Evolutionary conservation across 2,888 invertebrate genomes (phyloP).

Genomic region (Salpingus planirostris): DNA sequence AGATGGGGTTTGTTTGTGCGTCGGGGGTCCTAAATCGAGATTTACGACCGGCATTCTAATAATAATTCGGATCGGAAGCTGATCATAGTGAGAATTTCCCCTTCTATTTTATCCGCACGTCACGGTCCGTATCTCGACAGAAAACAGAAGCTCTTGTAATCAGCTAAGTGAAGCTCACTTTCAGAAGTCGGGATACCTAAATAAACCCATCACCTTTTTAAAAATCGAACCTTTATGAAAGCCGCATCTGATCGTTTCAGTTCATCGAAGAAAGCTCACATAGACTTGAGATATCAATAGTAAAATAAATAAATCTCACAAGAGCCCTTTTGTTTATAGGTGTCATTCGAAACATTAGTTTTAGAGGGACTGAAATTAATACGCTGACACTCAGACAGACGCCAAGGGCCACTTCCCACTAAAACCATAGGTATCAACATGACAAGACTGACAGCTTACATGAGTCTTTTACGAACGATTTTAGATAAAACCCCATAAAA

Average conservation of each 20-base stretch:
- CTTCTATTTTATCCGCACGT: constrained; percentile 19
- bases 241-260: not conserved
- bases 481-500: too few relatives aligned
- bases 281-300: too few relatives aligned
- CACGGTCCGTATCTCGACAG: constrained; percentile 25
- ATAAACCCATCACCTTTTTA: too few relatives aligned
- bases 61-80: constrained; percentile 14
- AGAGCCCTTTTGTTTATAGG: constrained; percentile 15
- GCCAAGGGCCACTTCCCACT: constrained; percentile 20
- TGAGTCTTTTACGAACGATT: too few relatives aligned
- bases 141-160: constrained; percentile 28
- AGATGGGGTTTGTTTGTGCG: too few relatives aligned
- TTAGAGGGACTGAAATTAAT: constrained; percentile 9
- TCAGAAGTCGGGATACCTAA: constrained; percentile 11
- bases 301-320: too few relatives aligned
- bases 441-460: constrained; percentile 19
- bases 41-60: too few relatives aligned
- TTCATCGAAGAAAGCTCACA: too few relatives aligned
- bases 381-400: constrained; percentile 28
- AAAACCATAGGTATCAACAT: too few relatives aligned
- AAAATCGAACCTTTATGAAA: constrained; percentile 6
- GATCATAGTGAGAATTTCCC: constrained; percentile 18
- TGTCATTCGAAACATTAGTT: constrained; percentile 14
- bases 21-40: too few relatives aligned
- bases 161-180: constrained; percentile 23